A percentile compares a stretch with the other conserved stretches of the same genome.
phyloP scores from a whole-genome alignment of 2,888 invertebrate genomes.

The Caenorhabditis panamensis region DNA sequence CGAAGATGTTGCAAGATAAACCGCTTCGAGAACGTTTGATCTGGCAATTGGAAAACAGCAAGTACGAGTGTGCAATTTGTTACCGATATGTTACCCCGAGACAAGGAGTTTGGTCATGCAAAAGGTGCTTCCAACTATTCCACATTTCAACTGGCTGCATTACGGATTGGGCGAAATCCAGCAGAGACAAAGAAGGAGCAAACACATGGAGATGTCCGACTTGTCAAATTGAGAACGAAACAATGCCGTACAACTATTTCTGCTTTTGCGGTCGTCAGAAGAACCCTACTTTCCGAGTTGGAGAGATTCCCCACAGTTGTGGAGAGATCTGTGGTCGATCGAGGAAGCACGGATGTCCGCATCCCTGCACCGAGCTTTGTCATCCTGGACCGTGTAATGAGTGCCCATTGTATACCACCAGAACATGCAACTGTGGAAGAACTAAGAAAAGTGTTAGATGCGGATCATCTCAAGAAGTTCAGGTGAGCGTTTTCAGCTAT shows the following conservation, averaged over 20 bases:
- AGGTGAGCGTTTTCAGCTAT: conserved; percentile 40
- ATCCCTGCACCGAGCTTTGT: conserved; percentile 84
- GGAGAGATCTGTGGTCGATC: conserved; percentile 89
- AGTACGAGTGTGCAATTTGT: conserved; percentile 94
- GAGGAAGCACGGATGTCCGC: conserved; percentile 83
- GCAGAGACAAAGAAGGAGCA: conserved; percentile 62
- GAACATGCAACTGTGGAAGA: conserved; percentile 82
- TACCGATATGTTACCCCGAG: conserved; percentile 90
- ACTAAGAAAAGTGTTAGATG: conserved; percentile 69
- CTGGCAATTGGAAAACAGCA: conserved; percentile 89
- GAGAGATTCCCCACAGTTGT: conserved; percentile 92
- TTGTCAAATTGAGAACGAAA: conserved; percentile 88
- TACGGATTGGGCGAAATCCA: conserved; percentile 88
- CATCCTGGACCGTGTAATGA: conserved; percentile 96
- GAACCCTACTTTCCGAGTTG: conserved; percentile 85
- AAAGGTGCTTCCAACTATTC: conserved; percentile 92
- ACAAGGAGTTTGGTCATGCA: conserved; percentile 91
- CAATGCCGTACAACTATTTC: conserved; percentile 88
- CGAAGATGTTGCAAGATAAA: conserved; percentile 36
- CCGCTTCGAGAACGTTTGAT: conserved; percentile 83
- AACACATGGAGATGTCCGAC: conserved; percentile 93
- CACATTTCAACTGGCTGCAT: conserved; percentile 89
- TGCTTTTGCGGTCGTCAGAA: conserved; percentile 92
- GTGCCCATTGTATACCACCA: conserved; percentile 84
- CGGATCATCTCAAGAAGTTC: conserved; percentile 61